Evolutionary conservation across 2,888 invertebrate species (phyloP), one percentile per base, ranked within the genome.

Genomic region (Luffia ferchaultella): DNA sequence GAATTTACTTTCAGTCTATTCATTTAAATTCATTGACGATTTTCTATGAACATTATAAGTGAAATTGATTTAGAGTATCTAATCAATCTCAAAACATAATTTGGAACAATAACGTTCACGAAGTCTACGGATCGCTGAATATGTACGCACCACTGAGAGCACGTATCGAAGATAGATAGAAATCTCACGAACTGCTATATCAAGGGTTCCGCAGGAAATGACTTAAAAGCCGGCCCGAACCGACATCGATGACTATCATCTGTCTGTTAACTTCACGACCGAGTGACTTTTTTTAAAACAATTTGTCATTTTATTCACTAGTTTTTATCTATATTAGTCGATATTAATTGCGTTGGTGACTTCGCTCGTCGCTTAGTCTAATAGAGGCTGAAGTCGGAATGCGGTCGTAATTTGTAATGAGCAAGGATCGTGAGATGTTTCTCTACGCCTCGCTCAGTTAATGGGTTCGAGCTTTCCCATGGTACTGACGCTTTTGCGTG

Each of bases 371-470:
- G 64, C 62, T 60, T 7, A 12, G 62, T 64, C 67, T 73, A 71
- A 74, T 70, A 67, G 62, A 65, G 63, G 59, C 60, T 63, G 71
- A 70, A 68, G 63, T 65, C 69, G 75, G 78, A 82, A 82, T 82
- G 82, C 83, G 76, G 69, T 62, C 73, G 80, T 82, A 80, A 83
- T 82, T 80, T 78, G 82, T 82, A 82, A 82, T 82, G 74, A 80
- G 76, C 64, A 62, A 70, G 73, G 74, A 75, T 82, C 76, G 76
- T 75, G 75, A 74, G 74, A 69, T 73, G 68, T 70, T 77, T 73
- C 75, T 77, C 70, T 76, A 73, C 76, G 77, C 70, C 72, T 73
- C 68, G 70, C 67, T 67, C 68, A 70, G 73, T 70, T 77, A 77
- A 78, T 76, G 76, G 68, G 70, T 70, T 69, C 59, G 66, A 63